Base-by-base conservation (phyloP, 2,113 vertebrate genomes). In the Psilopsiagon aymara region DNA sequence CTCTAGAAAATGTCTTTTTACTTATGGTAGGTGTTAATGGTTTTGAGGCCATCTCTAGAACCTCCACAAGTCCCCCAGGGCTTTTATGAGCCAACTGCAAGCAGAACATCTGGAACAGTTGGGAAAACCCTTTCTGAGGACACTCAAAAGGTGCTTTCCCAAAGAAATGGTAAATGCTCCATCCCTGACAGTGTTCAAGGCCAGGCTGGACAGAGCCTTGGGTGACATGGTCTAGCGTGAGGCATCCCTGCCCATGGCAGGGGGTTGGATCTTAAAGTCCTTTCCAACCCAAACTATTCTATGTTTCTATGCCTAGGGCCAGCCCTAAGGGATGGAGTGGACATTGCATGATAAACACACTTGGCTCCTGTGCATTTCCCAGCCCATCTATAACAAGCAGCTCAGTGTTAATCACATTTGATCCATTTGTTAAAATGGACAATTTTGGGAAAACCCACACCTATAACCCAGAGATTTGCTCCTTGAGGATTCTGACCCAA, bases 301-400 rank as follows among this genome's bases (percentile, higher is more conserved):
- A 5, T 59, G 33, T n/a, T n/a, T 5, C 33, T 15, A n/a, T 62
- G 53, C 41, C 39, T 57, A 33, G 35, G 44, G 18, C 3, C 29
- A 89, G 10, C 20, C 24, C 13, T 33, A 57, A 52, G 55, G 27
- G 24, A n/a, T 7, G 16, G 51, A 43, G 31, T 18, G 7, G 60
- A 17, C 21, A 3, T 7, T 59, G 37, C 1, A 1, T 31, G n/a
- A 21, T 43, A n/a, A n/a, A 11, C 0, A 0, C 16, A 17, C 21
- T 11, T 41, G 55, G 28, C 7, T 66, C 13, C 60, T 67, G 21
- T 41, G 10, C 17, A 7, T 62, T 63, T 78, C 77, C 69, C 25
- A 64, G 44, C 4, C 9, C 31, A 10, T 52, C 62, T 27, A 16
- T n/a, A 69, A 63, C 46, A 85, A 60, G 20, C 39, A 60, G 29